phyloP scores from a whole-genome alignment of 1,140 invertebrate genomes.

The Agrypnia vestita region DNA sequence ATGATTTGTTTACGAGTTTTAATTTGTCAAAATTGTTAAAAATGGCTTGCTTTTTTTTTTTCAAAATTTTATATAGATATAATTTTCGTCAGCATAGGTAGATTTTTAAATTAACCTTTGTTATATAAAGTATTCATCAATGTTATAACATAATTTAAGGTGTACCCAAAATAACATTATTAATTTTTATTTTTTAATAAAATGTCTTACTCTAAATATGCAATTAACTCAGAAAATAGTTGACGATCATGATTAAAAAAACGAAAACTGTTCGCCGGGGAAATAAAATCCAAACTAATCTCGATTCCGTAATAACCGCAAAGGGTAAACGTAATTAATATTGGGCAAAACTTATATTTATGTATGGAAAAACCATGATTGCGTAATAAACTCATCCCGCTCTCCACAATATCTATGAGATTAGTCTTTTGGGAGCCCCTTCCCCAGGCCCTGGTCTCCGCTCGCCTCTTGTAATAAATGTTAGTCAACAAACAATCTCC shows the following conservation, averaged over 20 bases:
- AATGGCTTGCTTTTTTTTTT: too few relatives aligned
- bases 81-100: too few relatives aligned
- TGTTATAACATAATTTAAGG: too few relatives aligned
- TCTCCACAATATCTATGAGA: constrained; percentile 26
- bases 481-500: constrained; percentile 31
- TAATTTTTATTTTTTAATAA: too few relatives aligned
- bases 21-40: too few relatives aligned
- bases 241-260: background rate
- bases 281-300: constrained; percentile 24
- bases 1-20: too few relatives aligned
- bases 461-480: constrained; percentile 24
- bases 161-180: too few relatives aligned
- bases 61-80: too few relatives aligned
- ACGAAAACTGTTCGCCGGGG: constrained; percentile 3
- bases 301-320: background rate
- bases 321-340: constrained; percentile 27
- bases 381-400: constrained; percentile 33
- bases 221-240: too few relatives aligned
- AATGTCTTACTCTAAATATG: too few relatives aligned
- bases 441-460: background rate
- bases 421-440: constrained; percentile 9
- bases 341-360: constrained; percentile 36
- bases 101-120: too few relatives aligned
- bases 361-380: constrained; percentile 37
- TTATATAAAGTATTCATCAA: too few relatives aligned